Evolutionary conservation across 2,888 invertebrate species (phyloP), one percentile per base, ranked within the genome.

Genomic region (Stenodema calcarata): DNA sequence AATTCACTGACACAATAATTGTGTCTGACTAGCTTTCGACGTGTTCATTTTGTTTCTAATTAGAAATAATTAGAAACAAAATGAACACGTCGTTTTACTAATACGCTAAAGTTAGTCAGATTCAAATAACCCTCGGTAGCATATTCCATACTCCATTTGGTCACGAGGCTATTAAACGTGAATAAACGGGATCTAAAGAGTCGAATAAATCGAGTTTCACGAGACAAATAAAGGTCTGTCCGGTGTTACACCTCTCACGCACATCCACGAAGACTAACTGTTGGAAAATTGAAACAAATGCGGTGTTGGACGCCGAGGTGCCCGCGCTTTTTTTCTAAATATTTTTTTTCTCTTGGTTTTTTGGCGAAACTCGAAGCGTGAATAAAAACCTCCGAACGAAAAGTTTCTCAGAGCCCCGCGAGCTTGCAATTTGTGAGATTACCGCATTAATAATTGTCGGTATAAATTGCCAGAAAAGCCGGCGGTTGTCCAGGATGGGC

Each of bases 391-490:
- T 9, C 1, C 9, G 1, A 2, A 62, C n/a, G 23, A 73, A 73
- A 35, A 27, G 41, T 35, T 35, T 73, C 73, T n/a, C 35, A 41
- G 73, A 35, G 73, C 41, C 35, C 35, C 62, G 73, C 73, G 73
- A 35, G 4, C 73, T 35, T 18, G 73, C 73, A 73, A 73, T 73
- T 73, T 73, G 73, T 14, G 73, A 73, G 73, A 73, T 73, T 73
- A 73, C 73, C 73, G 73, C 73, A 73, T 73, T 73, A 73, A 73
- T 73, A 73, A 73, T 73, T 28, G 73, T 73, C 62, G 73, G 73
- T n/a, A 35, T 73, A 73, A 73, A 73, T 35, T 73, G 73, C 73
- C 35, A 30, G 73, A 73, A 73, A 73, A 73, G 27, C 73, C 73
- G n/a, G 35, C 35, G 16, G 62, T 54, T 23, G 62, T 62, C 62